These are phyloP conservation scores for Aleiodes sp. DNA, from an alignment of 1,140 invertebrate species.

Conservation along the genomic window DNA sequence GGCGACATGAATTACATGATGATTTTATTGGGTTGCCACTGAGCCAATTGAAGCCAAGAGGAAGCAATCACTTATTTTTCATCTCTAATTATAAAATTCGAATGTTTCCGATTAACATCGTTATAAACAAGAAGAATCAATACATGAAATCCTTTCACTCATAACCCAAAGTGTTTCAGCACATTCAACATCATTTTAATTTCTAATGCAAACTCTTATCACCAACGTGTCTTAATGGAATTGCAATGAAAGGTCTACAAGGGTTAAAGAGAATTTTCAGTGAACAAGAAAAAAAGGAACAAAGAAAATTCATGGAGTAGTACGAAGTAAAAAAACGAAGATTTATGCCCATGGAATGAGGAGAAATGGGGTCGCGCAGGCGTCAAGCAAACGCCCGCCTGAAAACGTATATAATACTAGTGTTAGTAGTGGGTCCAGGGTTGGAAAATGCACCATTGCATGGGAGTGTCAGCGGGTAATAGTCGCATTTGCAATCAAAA, in stretches of 20 bases:
- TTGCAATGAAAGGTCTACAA: neutral
- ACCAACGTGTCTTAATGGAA: neutral
- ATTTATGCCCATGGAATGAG: neutral
- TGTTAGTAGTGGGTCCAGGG: constrained; percentile 43
- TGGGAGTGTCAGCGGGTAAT: constrained; percentile 59
- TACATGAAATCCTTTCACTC: too few species aligned
- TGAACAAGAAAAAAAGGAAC: neutral
- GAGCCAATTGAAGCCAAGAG: too few species aligned
- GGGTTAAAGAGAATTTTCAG: neutral
- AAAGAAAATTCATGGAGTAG: too few species aligned
- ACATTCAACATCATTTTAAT: too few species aligned
- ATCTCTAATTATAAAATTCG: too few species aligned
- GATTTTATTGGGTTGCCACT: too few species aligned
- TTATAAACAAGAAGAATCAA: too few species aligned
- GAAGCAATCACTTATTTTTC: too few species aligned
- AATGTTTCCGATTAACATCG: too few species aligned
- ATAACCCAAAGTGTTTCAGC: too few species aligned
- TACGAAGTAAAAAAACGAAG: neutral
- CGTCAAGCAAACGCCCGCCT: constrained; percentile 32
- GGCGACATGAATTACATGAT: too few species aligned
- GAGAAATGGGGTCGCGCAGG: constrained; percentile 37
- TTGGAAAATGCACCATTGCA: constrained; percentile 62
- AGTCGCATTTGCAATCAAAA: constrained; percentile 55
- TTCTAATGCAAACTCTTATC: neutral
- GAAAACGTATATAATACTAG: neutral